Conservation (phyloP, 2,888 invertebrate genomes). For the Heliconius ismenius region DNA sequence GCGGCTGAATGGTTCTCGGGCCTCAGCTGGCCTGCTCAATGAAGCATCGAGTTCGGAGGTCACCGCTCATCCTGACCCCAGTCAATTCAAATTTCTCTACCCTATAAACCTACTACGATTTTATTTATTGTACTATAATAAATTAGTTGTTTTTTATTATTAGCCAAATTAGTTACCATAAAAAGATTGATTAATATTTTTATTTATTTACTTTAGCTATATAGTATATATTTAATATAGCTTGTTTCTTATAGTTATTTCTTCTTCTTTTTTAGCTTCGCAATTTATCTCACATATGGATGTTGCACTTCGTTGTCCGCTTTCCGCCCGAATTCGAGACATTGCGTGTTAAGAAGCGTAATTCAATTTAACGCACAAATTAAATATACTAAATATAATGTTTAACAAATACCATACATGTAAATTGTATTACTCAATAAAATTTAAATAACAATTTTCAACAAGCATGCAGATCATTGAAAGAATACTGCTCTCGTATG, state of each 20-base stretch:
- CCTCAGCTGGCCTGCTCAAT: conserved; percentile 78
- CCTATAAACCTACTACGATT: conserved; percentile 41
- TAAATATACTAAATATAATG: not conserved
- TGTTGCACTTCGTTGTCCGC: not conserved
- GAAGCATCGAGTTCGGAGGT: conserved; percentile 79
- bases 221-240: no score
- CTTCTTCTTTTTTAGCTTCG: not conserved
- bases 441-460: conserved; percentile 24
- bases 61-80: conserved; percentile 72
- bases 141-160: not conserved
- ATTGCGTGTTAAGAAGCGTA: not conserved
- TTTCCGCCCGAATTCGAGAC: not conserved
- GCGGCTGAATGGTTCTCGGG: conserved; percentile 71
- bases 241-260: not conserved
- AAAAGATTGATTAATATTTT: not conserved
- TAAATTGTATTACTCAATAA: not conserved
- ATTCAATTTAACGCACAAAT: not conserved
- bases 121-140: conserved; percentile 4
- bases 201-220: not conserved
- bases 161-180: conserved; percentile 1
- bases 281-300: not conserved
- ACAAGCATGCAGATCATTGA: conserved; percentile 52
- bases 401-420: not conserved
- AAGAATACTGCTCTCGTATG: conserved; percentile 49
- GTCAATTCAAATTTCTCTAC: conserved; percentile 46